Percentiles rank a stretch among this genome's conserved stretches.
Conservation (phyloP, 2,113 vertebrate species). For the Plestiodon gilberti region DNA sequence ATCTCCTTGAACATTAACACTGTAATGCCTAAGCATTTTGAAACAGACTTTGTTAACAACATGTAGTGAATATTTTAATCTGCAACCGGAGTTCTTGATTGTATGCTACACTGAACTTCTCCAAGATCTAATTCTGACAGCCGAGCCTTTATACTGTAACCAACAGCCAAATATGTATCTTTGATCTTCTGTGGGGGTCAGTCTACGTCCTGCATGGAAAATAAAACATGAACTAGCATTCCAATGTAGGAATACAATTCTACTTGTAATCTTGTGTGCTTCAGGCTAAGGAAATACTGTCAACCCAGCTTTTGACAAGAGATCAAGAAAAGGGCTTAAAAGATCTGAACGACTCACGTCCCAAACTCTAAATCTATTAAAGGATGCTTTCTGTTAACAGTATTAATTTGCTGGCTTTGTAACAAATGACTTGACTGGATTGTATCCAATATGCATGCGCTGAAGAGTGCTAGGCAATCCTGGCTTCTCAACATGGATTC, state of each 20-base stretch:
- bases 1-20: conserved; percentile 32
- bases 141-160: conserved; percentile 30
- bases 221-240: conserved; percentile 37
- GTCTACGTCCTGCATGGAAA: conserved; percentile 28
- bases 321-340: conserved; percentile 50
- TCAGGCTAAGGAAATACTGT: conserved; percentile 39
- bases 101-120: conserved; percentile 58
- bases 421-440: conserved; percentile 5
- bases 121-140: conserved; percentile 8
- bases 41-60: conserved; percentile 26
- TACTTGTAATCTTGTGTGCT: conserved; percentile 48
- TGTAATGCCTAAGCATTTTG: conserved; percentile 2
- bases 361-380: conserved; percentile 13
- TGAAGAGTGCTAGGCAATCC: not conserved
- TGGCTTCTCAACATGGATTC: not conserved
- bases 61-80: conserved; percentile 30
- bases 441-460: conserved; percentile 2
- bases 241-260: conserved; percentile 28
- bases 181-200: conserved; percentile 30
- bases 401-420: conserved; percentile 33
- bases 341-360: conserved; percentile 41
- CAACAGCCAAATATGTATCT: conserved; percentile 26
- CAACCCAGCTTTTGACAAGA: conserved; percentile 42
- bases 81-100: conserved; percentile 7
- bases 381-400: conserved; percentile 33